Base-by-base conservation (phyloP, 2,888 invertebrate species). In the Piscicola geometra region DNA sequence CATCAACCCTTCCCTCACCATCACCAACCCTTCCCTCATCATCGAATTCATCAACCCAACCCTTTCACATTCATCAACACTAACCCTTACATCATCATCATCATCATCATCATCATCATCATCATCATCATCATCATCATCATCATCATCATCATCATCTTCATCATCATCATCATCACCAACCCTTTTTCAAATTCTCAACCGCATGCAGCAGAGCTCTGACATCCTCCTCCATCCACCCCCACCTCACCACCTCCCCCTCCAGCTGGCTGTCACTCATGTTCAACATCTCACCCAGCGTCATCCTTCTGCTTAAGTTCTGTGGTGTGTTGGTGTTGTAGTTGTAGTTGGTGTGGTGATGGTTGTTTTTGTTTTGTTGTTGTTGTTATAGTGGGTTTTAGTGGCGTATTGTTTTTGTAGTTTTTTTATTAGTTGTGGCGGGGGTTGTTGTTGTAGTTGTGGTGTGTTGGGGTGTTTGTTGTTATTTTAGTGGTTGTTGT, bases 101-200 rank as follows among this genome's bases (percentile, higher is more conserved):
- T 60, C n/a, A 3, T 56, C 2, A 5, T 33, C 35, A 72, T 21
- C 28, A 3, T 18, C 15, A 30, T n/a, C n/a, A 69, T 30, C 15
- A 76, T 52, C 36, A 33, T 41, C 70, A 0, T 92, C 93, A 92
- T 82, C 90, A 92, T 83, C 93, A 71, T 41, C 25, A 71, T 56
- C 32, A 56, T n/a, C 72, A n/a, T 50, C 72, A 72, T 60, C n/a
- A 3, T 56, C 2, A 5, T 33, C 35, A 72, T 21, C 28, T 12
- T 18, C 15, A 30, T n/a, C n/a, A 69, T 30, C 15, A 76, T 52
- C 36, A 33, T 41, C 70, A 0, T 92, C 93, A 92, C 82, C 90
- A 92, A 83, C 93, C 95, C 83, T 91, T 90, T 81, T 91, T 90
- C 70, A 96, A 89, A 85, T 93, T 93, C 81, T 91, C 90, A 85